A percentile compares a stretch with the other conserved stretches of the same genome.
Evolutionary conservation across 2,797 vertebrate genomes (phyloP).

Genomic region (Lemur catta): DNA sequence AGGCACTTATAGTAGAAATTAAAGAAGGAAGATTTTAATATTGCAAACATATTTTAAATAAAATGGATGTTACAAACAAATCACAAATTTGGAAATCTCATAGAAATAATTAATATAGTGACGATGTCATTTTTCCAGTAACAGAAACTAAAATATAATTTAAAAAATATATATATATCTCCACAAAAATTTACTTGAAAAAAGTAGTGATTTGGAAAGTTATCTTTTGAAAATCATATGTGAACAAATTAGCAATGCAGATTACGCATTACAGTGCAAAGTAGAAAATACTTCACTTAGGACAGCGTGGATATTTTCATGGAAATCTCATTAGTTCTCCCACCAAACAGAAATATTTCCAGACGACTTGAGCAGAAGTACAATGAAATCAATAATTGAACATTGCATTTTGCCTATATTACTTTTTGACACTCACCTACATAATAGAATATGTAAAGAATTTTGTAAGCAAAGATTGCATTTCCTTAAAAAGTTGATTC

Average conservation of each 20-base stretch:
- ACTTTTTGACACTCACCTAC: conserved; percentile 30
- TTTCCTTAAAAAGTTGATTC: conserved; percentile 1
- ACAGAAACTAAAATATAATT: neutral
- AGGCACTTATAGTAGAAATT: neutral
- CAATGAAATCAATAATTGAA: conserved; percentile 42
- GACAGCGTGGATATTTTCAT: neutral
- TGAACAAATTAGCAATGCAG: conserved; percentile 16
- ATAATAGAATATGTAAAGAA: neutral
- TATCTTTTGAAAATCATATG: neutral
- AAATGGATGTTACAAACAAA: neutral
- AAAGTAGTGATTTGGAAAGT: neutral
- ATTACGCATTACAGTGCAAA: neutral
- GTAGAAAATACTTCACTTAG: neutral
- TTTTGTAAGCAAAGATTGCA: conserved; percentile 21
- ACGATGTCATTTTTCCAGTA: neutral
- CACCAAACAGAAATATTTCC: neutral
- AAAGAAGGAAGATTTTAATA: neutral
- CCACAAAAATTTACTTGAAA: neutral
- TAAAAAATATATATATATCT: neutral
- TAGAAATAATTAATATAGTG: neutral
- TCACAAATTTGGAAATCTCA: neutral
- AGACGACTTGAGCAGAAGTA: neutral
- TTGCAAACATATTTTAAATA: neutral
- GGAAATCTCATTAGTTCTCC: conserved; percentile 20
- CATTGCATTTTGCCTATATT: neutral